A percentile compares a stretch with the other conserved stretches of the same genome.
These are phyloP conservation scores for Buceros bicornis DNA, from an alignment of 2,797 vertebrate species.

Conservation along the genomic window DNA sequence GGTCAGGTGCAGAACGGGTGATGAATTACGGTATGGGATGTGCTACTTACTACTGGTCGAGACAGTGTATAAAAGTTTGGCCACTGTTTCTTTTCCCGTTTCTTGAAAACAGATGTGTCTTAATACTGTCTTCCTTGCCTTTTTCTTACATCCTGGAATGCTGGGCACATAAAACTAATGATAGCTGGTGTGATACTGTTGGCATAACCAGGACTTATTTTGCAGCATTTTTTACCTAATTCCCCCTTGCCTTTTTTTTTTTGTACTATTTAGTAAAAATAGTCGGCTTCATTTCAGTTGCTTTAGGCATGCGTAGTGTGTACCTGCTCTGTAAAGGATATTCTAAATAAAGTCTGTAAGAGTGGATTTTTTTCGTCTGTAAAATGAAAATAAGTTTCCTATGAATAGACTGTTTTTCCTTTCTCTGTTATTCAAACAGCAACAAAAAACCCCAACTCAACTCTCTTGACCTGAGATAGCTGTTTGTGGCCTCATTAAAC, in stretches of 20 bases:
- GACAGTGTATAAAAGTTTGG: not conserved
- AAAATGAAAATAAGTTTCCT: not conserved
- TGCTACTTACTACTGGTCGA: not conserved
- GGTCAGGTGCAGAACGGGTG: not conserved
- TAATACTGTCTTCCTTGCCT: not conserved
- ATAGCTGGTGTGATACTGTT: not conserved
- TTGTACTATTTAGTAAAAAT: not conserved
- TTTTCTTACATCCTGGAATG: not conserved
- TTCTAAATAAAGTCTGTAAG: not conserved
- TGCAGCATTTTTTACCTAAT: not conserved
- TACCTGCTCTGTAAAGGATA: not conserved
- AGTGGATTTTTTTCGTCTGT: not conserved
- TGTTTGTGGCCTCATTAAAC: not conserved
- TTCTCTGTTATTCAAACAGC: not conserved
- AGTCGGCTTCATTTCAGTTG: not conserved
- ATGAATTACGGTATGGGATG: not conserved
- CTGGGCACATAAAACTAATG: not conserved
- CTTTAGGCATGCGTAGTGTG: not conserved
- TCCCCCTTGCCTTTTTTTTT: rapidly evolving
- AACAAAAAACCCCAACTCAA: rapidly evolving
- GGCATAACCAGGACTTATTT: not conserved
- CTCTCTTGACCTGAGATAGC: not conserved
- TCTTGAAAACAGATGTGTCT: not conserved
- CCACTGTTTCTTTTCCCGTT: not conserved
- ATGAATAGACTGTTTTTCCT: not conserved